Conservation (phyloP, 23 tunicate species). For the Ascidia mentula region DNA sequence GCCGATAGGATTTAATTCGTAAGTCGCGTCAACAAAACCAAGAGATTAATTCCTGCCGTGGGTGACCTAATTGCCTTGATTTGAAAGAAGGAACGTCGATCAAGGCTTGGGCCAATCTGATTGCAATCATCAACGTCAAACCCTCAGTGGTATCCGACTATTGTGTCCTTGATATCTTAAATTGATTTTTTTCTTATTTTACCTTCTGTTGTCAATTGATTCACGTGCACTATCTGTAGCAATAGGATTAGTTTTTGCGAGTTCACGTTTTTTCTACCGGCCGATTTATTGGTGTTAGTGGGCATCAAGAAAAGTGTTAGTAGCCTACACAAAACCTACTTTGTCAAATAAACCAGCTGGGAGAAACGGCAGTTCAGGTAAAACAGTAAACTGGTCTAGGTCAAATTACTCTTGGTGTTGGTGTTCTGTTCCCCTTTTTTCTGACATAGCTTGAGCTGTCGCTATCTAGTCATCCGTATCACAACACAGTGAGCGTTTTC, state of each 20-base stretch:
- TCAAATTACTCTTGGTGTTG: too few relatives aligned
- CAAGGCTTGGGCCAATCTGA: background rate
- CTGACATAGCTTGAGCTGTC: background rate
- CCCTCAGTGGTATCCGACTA: background rate
- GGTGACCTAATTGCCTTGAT: background rate
- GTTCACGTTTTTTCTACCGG: too few relatives aligned
- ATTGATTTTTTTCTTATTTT: conserved; percentile 3
- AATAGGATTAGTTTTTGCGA: too few relatives aligned
- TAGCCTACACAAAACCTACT: too few relatives aligned
- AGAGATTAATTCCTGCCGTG: background rate
- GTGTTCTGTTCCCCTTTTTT: too few relatives aligned
- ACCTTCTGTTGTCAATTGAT: too few relatives aligned
- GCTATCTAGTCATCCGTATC: background rate
- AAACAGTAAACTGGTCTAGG: too few relatives aligned
- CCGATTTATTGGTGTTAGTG: too few relatives aligned
- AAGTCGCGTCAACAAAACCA: background rate
- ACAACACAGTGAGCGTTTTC: conserved; percentile 2
- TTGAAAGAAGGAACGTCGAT: conserved; percentile 1
- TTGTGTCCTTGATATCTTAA: background rate
- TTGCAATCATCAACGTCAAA: background rate
- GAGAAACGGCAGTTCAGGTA: too few relatives aligned
- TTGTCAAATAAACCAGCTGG: too few relatives aligned
- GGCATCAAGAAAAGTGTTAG: too few relatives aligned
- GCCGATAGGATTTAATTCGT: background rate
- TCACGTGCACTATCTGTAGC: too few relatives aligned